phyloP scores from a whole-genome alignment of 2,797 vertebrate genomes.

The Macropodus opercularis region DNA sequence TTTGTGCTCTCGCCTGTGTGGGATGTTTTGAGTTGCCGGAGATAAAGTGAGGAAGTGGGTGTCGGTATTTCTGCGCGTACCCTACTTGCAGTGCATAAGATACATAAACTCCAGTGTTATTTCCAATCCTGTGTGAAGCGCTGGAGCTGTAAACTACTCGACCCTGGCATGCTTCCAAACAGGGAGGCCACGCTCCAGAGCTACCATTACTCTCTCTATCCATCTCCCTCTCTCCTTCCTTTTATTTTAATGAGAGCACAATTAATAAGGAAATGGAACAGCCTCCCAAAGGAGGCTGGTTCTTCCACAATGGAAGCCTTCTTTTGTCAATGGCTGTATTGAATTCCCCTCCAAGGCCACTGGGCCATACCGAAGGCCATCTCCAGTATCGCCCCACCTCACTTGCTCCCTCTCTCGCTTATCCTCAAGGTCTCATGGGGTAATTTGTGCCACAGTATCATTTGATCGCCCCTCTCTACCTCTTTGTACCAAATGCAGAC shows the following conservation, averaged over 20 bases:
- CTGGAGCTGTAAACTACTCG: slow-evolving; percentile 45
- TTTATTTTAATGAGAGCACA: slow-evolving; percentile 76
- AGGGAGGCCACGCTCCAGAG: slow-evolving; percentile 44
- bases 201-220: slow-evolving; percentile 66
- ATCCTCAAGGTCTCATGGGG: slow-evolving; percentile 64
- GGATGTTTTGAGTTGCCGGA: slow-evolving; percentile 38
- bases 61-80: slow-evolving; percentile 9
- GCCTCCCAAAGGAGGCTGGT: slow-evolving; percentile 68
- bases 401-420: slow-evolving; percentile 20
- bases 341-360: slow-evolving; percentile 76
- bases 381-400: slow-evolving; percentile 67
- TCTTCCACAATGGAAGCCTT: slow-evolving; percentile 72
- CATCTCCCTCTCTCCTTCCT: slow-evolving; percentile 50
- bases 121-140: slow-evolving; percentile 25
- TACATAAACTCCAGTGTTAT: slow-evolving; percentile 37
- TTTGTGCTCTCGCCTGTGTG: slow-evolving; percentile 47
- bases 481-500: slow-evolving; percentile 60
- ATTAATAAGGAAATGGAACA: slow-evolving; percentile 81
- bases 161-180: slow-evolving; percentile 67
- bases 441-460: slow-evolving; percentile 75
- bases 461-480: slow-evolving; percentile 51
- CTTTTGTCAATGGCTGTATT: slow-evolving; percentile 80
- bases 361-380: slow-evolving; percentile 72
- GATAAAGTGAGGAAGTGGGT: slow-evolving; percentile 34
- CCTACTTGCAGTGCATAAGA: slow-evolving; percentile 32